Evolutionary conservation across 2,797 vertebrate genomes (phyloP).

Genomic region (Decapterus maruadsi): DNA sequence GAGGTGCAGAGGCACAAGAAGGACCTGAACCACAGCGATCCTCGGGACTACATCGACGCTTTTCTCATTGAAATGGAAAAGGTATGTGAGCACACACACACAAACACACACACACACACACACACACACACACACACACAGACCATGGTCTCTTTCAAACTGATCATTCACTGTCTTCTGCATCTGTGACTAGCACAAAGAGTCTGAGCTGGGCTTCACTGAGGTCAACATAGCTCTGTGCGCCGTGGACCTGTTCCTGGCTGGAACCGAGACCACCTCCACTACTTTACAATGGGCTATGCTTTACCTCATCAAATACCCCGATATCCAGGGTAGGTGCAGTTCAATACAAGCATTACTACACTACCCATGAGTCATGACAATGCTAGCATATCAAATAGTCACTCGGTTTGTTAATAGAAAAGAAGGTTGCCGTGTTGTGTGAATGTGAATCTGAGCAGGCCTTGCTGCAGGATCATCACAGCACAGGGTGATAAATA

Average conservation of each 20-base stretch:
- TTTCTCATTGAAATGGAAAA: slow-evolving; percentile 86
- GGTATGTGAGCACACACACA: slow-evolving; percentile 55
- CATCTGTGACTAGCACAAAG: slow-evolving; percentile 57
- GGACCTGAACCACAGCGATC: slow-evolving; percentile 76
- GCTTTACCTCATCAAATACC: slow-evolving; percentile 83
- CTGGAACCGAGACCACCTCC: slow-evolving; percentile 89
- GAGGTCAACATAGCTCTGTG: slow-evolving; percentile 82
- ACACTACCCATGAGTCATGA: not conserved
- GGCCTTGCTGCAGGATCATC: not conserved
- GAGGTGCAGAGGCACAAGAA: slow-evolving; percentile 79
- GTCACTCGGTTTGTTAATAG: not conserved
- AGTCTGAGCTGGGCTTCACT: slow-evolving; percentile 70
- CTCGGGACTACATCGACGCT: slow-evolving; percentile 82
- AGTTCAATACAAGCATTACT: not conserved
- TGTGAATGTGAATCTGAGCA: not conserved
- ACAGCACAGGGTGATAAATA: not conserved
- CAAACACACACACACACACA: too few relatives aligned
- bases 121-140: not conserved
- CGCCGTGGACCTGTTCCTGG: slow-evolving; percentile 86
- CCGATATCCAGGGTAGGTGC: slow-evolving; percentile 87
- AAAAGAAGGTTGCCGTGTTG: not conserved
- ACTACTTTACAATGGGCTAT: slow-evolving; percentile 88
- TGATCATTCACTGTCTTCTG: not conserved
- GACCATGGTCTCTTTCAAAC: not conserved
- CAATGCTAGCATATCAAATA: not conserved